Evolutionary conservation across 2,797 vertebrate species (phyloP).

Genomic region (Micropoecilia bifurca): DNA sequence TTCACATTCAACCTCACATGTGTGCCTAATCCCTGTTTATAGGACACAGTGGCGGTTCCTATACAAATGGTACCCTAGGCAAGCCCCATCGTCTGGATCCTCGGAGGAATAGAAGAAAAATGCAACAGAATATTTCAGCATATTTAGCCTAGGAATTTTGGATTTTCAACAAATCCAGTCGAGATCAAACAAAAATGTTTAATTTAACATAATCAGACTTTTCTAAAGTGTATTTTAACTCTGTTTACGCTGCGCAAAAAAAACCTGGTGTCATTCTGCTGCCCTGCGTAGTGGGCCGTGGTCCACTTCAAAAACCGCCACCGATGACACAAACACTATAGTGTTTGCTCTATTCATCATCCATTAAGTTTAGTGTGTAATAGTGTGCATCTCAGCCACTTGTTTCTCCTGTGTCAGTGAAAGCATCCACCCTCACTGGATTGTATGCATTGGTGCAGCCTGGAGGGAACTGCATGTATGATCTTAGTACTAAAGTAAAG

Average conservation of each 20-base stretch:
- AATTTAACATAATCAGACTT: neutral
- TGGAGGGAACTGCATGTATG: slow-evolving; percentile 56
- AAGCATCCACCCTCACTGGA: slow-evolving; percentile 53
- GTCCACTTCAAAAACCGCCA: neutral
- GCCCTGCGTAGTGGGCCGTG: neutral
- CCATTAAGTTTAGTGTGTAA: slow-evolving; percentile 46
- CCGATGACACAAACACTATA: slow-evolving; percentile 33
- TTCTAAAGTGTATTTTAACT: neutral
- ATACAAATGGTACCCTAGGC: neutral
- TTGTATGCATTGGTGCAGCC: slow-evolving; percentile 59
- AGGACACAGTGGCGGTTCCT: slow-evolving; percentile 21
- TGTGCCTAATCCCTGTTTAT: slow-evolving; percentile 64
- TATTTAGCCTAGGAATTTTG: neutral
- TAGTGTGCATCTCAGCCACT: slow-evolving; percentile 42
- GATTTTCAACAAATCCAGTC: neutral
- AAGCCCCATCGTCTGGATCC: neutral
- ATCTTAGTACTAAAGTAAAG: slow-evolving; percentile 47
- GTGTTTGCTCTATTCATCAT: slow-evolving; percentile 20
- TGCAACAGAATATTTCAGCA: neutral
- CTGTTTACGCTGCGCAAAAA: neutral
- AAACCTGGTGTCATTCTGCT: neutral
- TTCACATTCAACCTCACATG: slow-evolving; percentile 70
- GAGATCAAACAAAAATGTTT: neutral
- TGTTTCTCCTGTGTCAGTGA: slow-evolving; percentile 54
- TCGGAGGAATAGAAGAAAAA: neutral